Base-by-base conservation (phyloP, 2,797 vertebrate species). In the Sebastes steindachneri region DNA sequence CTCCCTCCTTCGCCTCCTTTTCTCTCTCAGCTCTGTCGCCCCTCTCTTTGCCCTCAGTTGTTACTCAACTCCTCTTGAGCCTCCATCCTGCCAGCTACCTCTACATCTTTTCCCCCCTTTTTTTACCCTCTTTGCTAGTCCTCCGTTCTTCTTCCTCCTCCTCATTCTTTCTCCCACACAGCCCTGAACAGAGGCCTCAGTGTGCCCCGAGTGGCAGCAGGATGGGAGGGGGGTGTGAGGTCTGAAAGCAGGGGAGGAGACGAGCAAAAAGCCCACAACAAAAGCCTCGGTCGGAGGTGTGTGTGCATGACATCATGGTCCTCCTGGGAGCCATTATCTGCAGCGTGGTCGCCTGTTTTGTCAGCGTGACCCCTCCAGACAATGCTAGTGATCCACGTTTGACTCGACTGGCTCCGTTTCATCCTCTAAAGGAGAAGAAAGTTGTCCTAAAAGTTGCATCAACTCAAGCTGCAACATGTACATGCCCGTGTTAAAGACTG, bases 141-240 rank as follows among this genome's bases (percentile, higher is more conserved):
- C 62, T 74, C 71, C 23, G 62, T 58, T 77, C 73, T 59, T 79
- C 75, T 45, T 60, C 14, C 17, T 21, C 59, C 19, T 62, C 51
- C 62, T 21, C n/a, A 45, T 55, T 45, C 80, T 86, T 55, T 73
- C 64, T 73, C 72, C 67, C 74, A 73, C 77, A 82, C 73, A 73
- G 64, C 41, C 9, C 35, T 78, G 83, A 94, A 95, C 92, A 95
- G 94, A 93, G 88, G 89, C 87, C 84, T 89, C 86, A 88, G 85
- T 93, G 92, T 93, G 86, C 37, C 37, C 41, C 37, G 72, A 81
- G 82, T 76, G 80, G 86, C 69, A 60, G 86, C 67, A 55, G 82
- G 82, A 59, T 76, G 68, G 63, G 67, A 28, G 74, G 45, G 28
- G 54, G 48, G 69, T 63, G 80, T 77, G 73, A 23, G 69, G 70